Base-by-base conservation (phyloP, 2,888 invertebrate genomes). In the Idaea dimidiata region DNA sequence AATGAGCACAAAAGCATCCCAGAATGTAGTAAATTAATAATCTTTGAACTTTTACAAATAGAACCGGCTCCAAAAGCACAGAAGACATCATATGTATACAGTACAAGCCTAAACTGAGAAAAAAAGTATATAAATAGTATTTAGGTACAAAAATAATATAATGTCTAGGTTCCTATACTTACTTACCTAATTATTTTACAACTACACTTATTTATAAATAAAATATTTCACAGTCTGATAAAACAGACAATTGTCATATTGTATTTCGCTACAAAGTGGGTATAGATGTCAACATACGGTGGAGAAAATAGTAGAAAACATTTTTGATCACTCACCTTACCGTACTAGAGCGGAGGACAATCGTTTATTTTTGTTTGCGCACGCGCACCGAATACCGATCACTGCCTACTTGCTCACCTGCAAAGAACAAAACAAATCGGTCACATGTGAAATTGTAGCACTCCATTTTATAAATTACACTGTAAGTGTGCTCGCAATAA, bases 261-360 rank as follows among this genome's bases (percentile, higher is more conserved):
- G 55, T 55, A 16, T 17, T 4, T 54, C 18, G 18, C 76, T 77
- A 75, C 79, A 75, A 83, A 86, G 82, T 85, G 84, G 86, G 86
- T 78, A 82, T 86, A 83, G 72, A 85, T 86, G 87, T 84, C 88
- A 86, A 79, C 77, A 76, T 72, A 78, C 75, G 77, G 76, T 80
- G 84, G 87, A 84, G 87, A 89, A 87, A 88, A 86, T 80, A 70
- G 79, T 84, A 86, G 86, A 86, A 86, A 88, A 84, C 83, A 76
- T 80, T 80, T 77, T 78, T 78, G 79, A 81, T 81, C 77, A 83
- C 81, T 85, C 81, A 82, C 83, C 75, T 80, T 81, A 75, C 81
- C 73, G 72, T 79, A 77, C 78, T 72, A 68, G 24, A 24, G 76
- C 74, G 75, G 79, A 77, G 75, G 80, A 74, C 68, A 71, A 73